Conservation (phyloP, 1,140 invertebrate genomes). For the silkworm (Bombyx mori) region DNA sequence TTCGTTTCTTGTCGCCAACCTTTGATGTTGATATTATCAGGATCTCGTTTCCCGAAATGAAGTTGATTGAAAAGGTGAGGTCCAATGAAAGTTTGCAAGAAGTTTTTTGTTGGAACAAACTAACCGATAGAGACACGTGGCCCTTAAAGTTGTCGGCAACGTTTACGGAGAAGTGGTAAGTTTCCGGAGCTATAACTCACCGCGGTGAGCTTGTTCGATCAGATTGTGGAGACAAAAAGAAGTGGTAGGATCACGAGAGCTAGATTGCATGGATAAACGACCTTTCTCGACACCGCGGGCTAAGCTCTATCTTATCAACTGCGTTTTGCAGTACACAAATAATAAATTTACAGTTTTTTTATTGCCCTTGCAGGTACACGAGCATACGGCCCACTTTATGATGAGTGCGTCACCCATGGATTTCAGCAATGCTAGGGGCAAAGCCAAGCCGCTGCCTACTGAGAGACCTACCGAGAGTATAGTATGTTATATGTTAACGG, state of each 20-base stretch:
- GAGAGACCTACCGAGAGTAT: too few species aligned
- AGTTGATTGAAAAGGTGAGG: slow-evolving; percentile 1
- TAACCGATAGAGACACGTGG: slow-evolving; percentile 25
- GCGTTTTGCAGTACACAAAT: too few species aligned
- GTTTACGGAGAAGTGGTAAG: slow-evolving; percentile 27
- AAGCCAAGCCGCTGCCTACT: too few species aligned
- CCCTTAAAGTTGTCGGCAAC: slow-evolving; percentile 24
- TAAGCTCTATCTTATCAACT: too few species aligned
- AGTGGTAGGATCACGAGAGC: slow-evolving; percentile 28
- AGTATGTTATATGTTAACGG: too few species aligned
- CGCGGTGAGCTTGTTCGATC: slow-evolving; percentile 37
- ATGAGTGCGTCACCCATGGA: too few species aligned
- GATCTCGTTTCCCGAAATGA: not conserved
- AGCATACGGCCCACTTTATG: too few species aligned
- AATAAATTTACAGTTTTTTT: too few species aligned
- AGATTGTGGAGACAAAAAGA: slow-evolving; percentile 42
- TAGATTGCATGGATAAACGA: slow-evolving; percentile 35
- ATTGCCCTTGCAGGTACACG: too few species aligned
- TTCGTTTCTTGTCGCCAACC: slow-evolving; percentile 8
- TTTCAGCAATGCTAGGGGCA: too few species aligned
- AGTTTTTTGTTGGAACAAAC: slow-evolving; percentile 17
- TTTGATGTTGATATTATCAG: slow-evolving; percentile 4
- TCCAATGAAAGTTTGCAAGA: slow-evolving; percentile 8
- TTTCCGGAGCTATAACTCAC: slow-evolving; percentile 35
- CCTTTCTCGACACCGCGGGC: slow-evolving; percentile 15